Percentiles rank a stretch among this genome's conserved stretches.
phyloP scores from a whole-genome alignment of 2,797 vertebrate genomes.

The Myripristis murdjan region DNA sequence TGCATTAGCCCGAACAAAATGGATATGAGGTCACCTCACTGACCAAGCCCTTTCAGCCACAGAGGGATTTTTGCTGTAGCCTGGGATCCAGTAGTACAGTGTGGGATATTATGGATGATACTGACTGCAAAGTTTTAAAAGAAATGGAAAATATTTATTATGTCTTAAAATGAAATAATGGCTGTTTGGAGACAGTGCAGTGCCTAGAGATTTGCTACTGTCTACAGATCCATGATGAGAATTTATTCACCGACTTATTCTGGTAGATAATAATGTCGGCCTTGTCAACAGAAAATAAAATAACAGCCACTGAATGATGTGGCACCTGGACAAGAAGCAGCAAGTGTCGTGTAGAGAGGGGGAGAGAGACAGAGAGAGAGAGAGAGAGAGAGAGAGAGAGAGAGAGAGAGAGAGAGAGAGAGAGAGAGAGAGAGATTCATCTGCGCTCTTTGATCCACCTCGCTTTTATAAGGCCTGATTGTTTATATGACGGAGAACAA shows the following conservation, averaged over 20 bases:
- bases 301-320: neutral
- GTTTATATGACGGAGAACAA: conserved; percentile 27
- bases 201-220: conserved; percentile 14
- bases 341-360: neutral
- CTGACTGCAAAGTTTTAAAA: neutral
- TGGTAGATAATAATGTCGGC: neutral
- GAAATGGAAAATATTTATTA: neutral
- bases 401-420: too few species aligned
- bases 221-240: neutral
- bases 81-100: neutral
- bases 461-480: conserved; percentile 30
- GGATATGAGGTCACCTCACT: too few species aligned
- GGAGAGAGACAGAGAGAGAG: neutral
- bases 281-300: neutral
- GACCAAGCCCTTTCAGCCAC: too few species aligned
- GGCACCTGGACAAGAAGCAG: neutral
- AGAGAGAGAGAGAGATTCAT: too few species aligned
- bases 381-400: neutral
- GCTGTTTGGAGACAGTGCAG: conserved; percentile 5
- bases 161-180: conserved; percentile 9
- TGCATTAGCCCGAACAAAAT: too few species aligned
- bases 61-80: neutral
- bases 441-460: neutral
- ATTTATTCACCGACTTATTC: conserved; percentile 4
- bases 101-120: neutral